phyloP scores from a whole-genome alignment of 2,888 invertebrate genomes.

The Tachina lurida region DNA sequence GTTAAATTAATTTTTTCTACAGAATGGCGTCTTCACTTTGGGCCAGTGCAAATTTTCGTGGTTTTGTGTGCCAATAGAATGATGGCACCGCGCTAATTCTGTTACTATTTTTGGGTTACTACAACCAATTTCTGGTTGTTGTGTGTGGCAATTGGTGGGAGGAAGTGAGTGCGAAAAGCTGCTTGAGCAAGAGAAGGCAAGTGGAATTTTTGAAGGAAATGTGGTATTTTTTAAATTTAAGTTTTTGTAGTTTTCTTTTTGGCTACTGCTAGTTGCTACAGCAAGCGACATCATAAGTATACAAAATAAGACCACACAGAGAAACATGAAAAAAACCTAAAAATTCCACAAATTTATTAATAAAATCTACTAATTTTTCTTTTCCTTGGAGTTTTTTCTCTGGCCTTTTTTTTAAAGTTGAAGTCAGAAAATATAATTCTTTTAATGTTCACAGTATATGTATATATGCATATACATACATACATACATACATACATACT shows the following conservation, averaged over 20 bases:
- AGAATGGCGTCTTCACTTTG: constrained; percentile 50
- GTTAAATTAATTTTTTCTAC: constrained; percentile 11
- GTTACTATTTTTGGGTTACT: constrained; percentile 47
- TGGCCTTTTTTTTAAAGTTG: neutral
- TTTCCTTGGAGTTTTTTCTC: neutral
- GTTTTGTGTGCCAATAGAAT: constrained; percentile 63
- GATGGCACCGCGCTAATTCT: constrained; percentile 28
- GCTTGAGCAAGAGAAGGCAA: neutral
- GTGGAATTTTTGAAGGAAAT: constrained; percentile 48
- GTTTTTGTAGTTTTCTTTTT: neutral
- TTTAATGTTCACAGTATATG: constrained; percentile 22
- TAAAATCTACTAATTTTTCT: neutral
- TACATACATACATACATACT: no score
- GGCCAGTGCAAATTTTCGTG: constrained; percentile 47
- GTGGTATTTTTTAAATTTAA: constrained; percentile 21
- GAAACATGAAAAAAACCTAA: neutral
- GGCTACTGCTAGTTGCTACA: constrained; percentile 46
- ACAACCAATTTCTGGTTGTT: neutral
- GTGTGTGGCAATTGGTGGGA: constrained; percentile 1
- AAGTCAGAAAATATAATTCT: constrained; percentile 7
- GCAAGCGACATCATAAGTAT: constrained; percentile 17
- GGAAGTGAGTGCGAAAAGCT: constrained; percentile 4
- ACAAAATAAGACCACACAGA: constrained; percentile 44
- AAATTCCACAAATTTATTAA: constrained; percentile 25
- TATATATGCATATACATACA: no score